These are phyloP conservation scores for Ypsolopha scabrella DNA, from an alignment of 2,888 invertebrate genomes.

Conservation along the genomic window DNA sequence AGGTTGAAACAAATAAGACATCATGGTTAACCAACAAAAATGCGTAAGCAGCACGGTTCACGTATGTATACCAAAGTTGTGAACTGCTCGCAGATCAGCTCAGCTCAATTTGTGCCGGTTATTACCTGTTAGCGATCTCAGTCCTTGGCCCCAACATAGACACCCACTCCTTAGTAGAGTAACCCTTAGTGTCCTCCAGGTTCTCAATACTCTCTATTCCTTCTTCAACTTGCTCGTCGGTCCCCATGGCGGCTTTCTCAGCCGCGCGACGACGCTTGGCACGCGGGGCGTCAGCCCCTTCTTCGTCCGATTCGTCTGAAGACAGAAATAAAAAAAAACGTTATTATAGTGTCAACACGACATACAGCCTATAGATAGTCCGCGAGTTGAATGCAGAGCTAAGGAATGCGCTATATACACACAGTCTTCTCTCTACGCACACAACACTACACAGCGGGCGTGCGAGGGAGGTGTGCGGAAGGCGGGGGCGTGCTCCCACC, in stretches of 20 bases:
- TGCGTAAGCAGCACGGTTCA: too few species aligned
- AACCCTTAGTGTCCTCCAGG: constrained; percentile 96
- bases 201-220: constrained; percentile 96
- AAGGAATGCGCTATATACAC: too few species aligned
- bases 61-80: too few species aligned
- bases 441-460: too few species aligned
- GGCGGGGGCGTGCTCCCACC: too few species aligned
- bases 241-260: constrained; percentile 88
- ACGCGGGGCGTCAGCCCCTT: constrained; percentile 74
- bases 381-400: too few species aligned
- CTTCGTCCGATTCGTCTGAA: constrained; percentile 84
- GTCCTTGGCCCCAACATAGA: constrained; percentile 94
- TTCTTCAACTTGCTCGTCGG: constrained; percentile 82
- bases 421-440: too few species aligned
- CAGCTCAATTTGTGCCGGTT: too few species aligned
- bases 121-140: constrained; percentile 90
- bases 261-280: constrained; percentile 83
- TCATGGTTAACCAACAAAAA: too few species aligned
- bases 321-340: background rate
- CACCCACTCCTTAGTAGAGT: constrained; percentile 96
- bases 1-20: too few species aligned
- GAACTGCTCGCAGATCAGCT: constrained; percentile 17
- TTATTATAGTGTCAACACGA: background rate
- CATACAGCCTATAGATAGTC: too few species aligned
- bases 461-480: too few species aligned